Evolutionary conservation across 2,888 invertebrate genomes (phyloP), one percentile per base, ranked within the genome.

Genomic region (Drosophila planitibia): DNA sequence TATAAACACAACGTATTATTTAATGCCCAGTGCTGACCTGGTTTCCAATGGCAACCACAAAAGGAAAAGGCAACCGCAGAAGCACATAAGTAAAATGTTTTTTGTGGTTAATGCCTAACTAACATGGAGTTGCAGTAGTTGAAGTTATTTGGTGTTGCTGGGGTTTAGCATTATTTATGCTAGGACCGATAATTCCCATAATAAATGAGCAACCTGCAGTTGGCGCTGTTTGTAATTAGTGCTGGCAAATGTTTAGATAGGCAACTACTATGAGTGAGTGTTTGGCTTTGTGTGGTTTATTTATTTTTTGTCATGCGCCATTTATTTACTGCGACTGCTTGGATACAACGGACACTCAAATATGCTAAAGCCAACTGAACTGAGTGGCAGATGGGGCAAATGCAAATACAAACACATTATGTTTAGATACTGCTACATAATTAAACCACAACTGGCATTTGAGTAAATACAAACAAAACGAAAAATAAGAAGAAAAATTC

Each of bases 231-330:
- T 81, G 81, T 75, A 82, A 82, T 82, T 82, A 82, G 81, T 75
- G 81, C 70, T 73, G 70, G 84, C 79, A 83, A 82, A 82, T 82
- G 82, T 78, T 82, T 77, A 70, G 76, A 76, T 73, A 81, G 70
- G 51, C 63, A 37, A 52, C 60, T 62, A 28, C 22, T 19, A 28
- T 7, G 54, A 33, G 33, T 28, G 22, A 65, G 54, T 63, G 55
- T 74, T 44, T 32, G 25, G 44, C 14, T 30, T n/a, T 54, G 32
- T 61, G 35, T 65, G 68, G 75, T 33, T 75, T 82, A 84, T 84
- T 82, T 82, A 82, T 84, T 82, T 82, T 84, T 82, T 76, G 76
- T 53, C 57, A 69, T 70, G 82, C 79, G 53, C 73, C 85, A 84
- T 82, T 82, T 84, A 82, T 76, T 82, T 79, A 62, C 82, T 63